Base-by-base conservation (phyloP, 92 coral and sea anemone species). In the Zoanthus gigantus region DNA sequence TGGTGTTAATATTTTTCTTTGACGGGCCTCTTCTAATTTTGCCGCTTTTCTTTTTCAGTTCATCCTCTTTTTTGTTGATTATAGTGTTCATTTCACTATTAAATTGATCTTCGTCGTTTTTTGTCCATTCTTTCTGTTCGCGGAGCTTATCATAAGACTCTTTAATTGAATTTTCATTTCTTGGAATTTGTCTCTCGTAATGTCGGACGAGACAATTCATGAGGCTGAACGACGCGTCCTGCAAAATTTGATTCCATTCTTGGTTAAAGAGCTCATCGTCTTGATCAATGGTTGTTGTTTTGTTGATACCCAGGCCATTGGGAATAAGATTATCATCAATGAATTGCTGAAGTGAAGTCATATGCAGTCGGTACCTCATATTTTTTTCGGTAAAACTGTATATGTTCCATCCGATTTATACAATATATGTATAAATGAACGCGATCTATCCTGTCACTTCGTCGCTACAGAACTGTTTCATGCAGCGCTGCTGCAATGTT, bases 1-100 rank as follows among this genome's bases (percentile, higher is more conserved):
- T 73, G 77, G 77, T 73, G 56, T 34, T 73, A 45, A 73, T 73
- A 69, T 73, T 45, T 73, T 73, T 73, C 77, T 73, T 73, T 73
- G 77, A 73, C 77, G 77, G 12, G 77, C 17, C 77, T 57, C 65
- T 57, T 57, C 65, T 57, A 57, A 57, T 57, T 57, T 57, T 57
- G 65, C 65, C 65, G n/a, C 65, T 57, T 57, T 57, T 57, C 65
- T 57, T 57, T 57, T 57, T 73, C 77, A 42, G 77, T 73, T 73
- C 30, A 14, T 42, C 30, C 56, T 73, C 54, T 34, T 73, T 73
- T 73, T 73, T 42, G 54, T 73, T 47, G 77, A 73, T 73, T 34
- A 73, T 42, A 73, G 77, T 42, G 77, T 73, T 10, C 77, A 73
- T 73, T 73, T 72, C 76, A 32, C 52, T 72, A 72, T 72, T 72